Evolutionary conservation across 2,888 invertebrate genomes (phyloP), one percentile per base, ranked within the genome.

Genomic region (Thymelicus lineola): DNA sequence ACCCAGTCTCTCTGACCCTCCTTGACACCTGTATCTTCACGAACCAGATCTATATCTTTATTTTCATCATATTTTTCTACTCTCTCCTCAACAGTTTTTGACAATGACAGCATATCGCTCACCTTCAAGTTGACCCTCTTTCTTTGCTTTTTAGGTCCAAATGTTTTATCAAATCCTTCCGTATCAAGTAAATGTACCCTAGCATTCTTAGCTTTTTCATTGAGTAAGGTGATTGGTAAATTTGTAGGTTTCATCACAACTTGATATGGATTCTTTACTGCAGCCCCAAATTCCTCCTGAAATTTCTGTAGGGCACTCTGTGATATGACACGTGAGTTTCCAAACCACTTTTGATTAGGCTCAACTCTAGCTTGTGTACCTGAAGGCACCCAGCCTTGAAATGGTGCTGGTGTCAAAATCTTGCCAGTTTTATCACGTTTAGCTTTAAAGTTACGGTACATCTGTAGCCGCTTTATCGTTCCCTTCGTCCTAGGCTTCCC

Each of bases 271-370:
- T 99, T 98, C 83, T 97, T 98, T 66, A 98, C 95, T 42, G 97
- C 99, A 80, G 97, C 97, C 17, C 98, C 98, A 85, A 99, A 96
- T 90, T 99, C 99, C 55, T 97, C 97, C 93, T 99, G 97, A 82
- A 98, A 98, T 83, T 97, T 97, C 87, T 98, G 98, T 42, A 98
- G 84, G 0, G 97, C 96, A 81, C 95, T 96, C 90, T 99, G 99
- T 0, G 98, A 97, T 76, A 99, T 98, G 0, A 99, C 99, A 74
- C 99, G 95, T 0, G 99, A 99, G 86, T 99, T 99, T 15, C 99
- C 99, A 89, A 99, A 99, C 99, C 99, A 99, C 86, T 97, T 98
- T 80, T 98, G 98, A 78, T 98, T 99, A 2, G 99, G 99, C 89
- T 99, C 99, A 0, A 99, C 98, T 71, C 99, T 95, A 42, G 99